Conservation (phyloP, 1,140 invertebrate genomes). For the Pollicipes pollicipes region DNA sequence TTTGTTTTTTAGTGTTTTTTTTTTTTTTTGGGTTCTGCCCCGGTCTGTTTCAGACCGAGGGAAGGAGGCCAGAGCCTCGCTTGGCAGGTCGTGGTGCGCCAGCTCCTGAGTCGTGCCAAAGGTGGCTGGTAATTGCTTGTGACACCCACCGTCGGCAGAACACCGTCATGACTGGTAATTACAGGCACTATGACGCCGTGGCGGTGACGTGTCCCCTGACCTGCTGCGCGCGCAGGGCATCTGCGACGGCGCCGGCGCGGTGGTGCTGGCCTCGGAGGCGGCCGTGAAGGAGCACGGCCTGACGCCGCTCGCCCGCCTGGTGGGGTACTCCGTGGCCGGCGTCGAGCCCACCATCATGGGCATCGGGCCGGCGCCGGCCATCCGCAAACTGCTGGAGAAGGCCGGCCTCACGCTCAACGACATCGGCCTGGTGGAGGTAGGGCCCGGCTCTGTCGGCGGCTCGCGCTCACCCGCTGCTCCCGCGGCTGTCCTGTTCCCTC, state of each 20-base stretch:
- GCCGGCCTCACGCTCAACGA: conserved; percentile 59
- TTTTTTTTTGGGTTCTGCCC: too few species aligned
- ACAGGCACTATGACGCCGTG: too few species aligned
- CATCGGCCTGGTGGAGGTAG: conserved; percentile 83
- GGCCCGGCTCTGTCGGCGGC: conserved; percentile 1
- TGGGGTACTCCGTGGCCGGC: conserved; percentile 55
- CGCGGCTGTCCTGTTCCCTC: not conserved
- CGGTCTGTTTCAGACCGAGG: too few species aligned
- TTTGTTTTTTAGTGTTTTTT: too few species aligned
- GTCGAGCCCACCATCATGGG: conserved; percentile 66
- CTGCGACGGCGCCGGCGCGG: conserved; percentile 82
- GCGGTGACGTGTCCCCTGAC: too few species aligned
- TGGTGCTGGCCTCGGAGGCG: conserved; percentile 78
- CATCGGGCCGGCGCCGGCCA: conserved; percentile 85
- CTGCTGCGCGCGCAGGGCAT: conserved; percentile 73
- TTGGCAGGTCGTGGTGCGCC: too few species aligned
- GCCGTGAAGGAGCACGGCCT: conserved; percentile 62
- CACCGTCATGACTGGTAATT: too few species aligned
- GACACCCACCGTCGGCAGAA: too few species aligned
- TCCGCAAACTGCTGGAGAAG: conserved; percentile 53
- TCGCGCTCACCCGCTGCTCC: not conserved
- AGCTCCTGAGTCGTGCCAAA: too few species aligned
- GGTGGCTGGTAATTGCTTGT: too few species aligned
- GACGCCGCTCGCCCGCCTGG: conserved; percentile 53
- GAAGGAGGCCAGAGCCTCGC: too few species aligned